Evolutionary conservation across 2,113 vertebrate species (phyloP).

Genomic region (Aegithalos caudatus): DNA sequence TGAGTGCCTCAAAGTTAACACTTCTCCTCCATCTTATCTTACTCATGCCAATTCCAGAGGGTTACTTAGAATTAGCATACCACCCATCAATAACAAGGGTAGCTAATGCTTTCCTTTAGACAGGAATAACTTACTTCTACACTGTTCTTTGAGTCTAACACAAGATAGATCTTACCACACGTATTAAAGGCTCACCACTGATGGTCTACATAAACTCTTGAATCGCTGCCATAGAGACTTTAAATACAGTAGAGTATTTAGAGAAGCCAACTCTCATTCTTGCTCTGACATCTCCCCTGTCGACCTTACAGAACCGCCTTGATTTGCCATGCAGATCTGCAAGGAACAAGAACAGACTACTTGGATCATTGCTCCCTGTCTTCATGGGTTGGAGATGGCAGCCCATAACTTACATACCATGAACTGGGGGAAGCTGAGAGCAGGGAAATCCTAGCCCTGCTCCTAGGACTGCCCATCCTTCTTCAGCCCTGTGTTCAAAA

Average conservation of each 20-base stretch:
- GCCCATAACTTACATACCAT: neutral
- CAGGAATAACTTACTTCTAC: neutral
- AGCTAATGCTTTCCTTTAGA: neutral
- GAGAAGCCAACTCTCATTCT: neutral
- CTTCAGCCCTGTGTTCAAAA: neutral
- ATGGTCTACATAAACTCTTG: neutral
- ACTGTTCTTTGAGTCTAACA: neutral
- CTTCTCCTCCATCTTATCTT: neutral
- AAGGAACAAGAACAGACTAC: neutral
- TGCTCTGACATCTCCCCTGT: neutral
- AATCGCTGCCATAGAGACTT: neutral
- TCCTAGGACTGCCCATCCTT: neutral
- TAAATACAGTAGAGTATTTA: neutral
- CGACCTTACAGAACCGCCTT: rapidly evolving
- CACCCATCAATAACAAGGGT: neutral
- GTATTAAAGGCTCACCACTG: neutral
- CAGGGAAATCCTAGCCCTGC: neutral
- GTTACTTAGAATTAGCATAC: neutral
- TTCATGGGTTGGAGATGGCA: neutral
- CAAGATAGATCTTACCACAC: neutral
- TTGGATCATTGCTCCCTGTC: rapidly evolving
- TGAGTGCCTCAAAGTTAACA: neutral
- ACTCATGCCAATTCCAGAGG: neutral
- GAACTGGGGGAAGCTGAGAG: neutral
- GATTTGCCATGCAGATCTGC: neutral